These are phyloP conservation scores for Heterotilapia buettikoferi DNA, from an alignment of 2,113 vertebrate genomes.

Conservation along the genomic window DNA sequence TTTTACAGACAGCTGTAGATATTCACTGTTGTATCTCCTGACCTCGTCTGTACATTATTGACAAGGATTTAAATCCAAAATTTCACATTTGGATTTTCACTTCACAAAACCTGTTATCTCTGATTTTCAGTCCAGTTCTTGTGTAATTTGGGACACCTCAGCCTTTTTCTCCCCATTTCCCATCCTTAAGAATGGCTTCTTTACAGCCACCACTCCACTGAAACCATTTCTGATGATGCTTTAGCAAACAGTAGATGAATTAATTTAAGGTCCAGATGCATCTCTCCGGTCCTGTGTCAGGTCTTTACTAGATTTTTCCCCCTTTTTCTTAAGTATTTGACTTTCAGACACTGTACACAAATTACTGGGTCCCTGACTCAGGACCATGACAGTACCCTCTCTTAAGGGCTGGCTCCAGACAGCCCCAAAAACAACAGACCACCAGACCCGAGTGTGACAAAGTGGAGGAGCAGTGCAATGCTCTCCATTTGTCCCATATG, in stretches of 20 bases:
- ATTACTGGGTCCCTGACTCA: neutral
- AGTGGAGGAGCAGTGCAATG: no score
- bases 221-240: fast-evolving
- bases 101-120: neutral
- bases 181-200: neutral
- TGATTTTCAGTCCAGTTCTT: neutral
- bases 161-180: neutral
- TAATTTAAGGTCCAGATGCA: neutral
- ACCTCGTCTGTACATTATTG: neutral
- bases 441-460: neutral
- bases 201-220: neutral
- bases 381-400: neutral
- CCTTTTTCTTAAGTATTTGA: neutral
- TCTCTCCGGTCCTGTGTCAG: neutral
- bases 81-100: neutral
- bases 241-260: neutral
- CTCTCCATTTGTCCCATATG: no score
- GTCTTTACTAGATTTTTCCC: fast-evolving
- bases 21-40: neutral
- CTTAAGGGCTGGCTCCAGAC: neutral
- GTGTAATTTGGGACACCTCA: neutral
- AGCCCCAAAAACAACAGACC: neutral
- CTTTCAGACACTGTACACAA: neutral
- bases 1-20: neutral
- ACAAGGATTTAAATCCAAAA: neutral